Percentiles rank a stretch among this genome's conserved stretches.
Evolutionary conservation across 2,797 vertebrate species (phyloP).

Genomic region (Sebastes aleutianus): DNA sequence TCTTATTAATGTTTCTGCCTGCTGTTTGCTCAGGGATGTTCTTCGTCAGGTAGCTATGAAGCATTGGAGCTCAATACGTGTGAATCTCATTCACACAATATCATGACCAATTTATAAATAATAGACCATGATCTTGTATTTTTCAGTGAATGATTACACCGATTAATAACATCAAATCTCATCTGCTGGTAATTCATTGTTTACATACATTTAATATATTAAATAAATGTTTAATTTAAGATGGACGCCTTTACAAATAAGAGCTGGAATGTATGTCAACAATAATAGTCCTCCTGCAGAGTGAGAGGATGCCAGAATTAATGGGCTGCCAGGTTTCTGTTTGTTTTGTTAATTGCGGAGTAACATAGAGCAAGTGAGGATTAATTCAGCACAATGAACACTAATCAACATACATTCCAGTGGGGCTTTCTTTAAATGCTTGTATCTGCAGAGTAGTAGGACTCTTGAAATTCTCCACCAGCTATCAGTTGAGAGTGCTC

Average conservation of each 20-base stretch:
- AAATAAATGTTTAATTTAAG: slow-evolving; percentile 12
- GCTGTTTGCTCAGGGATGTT: background rate
- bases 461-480: background rate
- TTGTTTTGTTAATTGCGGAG: slow-evolving; percentile 26
- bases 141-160: background rate
- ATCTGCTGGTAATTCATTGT: background rate
- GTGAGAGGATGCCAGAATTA: slow-evolving; percentile 4
- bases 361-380: slow-evolving; percentile 17
- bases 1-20: background rate
- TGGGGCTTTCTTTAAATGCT: background rate
- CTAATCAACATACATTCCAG: slow-evolving; percentile 7
- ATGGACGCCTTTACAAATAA: background rate
- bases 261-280: background rate
- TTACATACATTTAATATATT: background rate
- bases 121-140: background rate
- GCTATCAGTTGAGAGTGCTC: background rate
- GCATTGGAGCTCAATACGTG: background rate
- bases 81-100: background rate
- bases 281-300: background rate
- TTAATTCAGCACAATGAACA: slow-evolving; percentile 23
- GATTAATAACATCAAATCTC: background rate
- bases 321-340: slow-evolving; percentile 14
- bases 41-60: background rate
- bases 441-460: background rate
- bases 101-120: background rate